phyloP scores from a whole-genome alignment of 2,113 vertebrate species.

The Esox niger region DNA sequence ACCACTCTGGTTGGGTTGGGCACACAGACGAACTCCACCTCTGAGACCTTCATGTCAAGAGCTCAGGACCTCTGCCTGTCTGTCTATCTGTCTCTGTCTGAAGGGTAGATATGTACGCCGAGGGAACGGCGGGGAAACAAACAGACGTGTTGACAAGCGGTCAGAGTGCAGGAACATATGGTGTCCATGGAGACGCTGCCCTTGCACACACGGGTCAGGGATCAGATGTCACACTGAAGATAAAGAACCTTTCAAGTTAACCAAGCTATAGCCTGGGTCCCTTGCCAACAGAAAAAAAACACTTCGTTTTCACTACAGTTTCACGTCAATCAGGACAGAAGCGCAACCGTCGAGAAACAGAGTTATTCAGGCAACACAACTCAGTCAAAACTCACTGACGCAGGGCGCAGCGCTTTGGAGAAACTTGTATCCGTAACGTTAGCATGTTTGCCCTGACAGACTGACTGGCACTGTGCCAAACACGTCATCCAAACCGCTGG shows the following conservation, averaged over 20 bases:
- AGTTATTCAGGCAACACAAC: too few relatives aligned
- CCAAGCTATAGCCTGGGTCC: too few relatives aligned
- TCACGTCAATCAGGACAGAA: slow-evolving; percentile 22
- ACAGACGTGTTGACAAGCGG: slow-evolving; percentile 65
- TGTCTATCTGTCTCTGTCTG: not conserved
- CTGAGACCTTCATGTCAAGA: slow-evolving; percentile 30
- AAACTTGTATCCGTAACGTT: not conserved
- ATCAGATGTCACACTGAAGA: slow-evolving; percentile 47
- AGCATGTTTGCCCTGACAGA: too few relatives aligned
- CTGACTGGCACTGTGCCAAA: too few relatives aligned
- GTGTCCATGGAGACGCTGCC: slow-evolving; percentile 55
- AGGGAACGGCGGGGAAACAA: slow-evolving; percentile 60
- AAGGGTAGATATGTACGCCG: slow-evolving; percentile 40
- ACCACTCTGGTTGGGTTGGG: slow-evolving; percentile 32
- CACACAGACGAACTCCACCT: slow-evolving; percentile 31
- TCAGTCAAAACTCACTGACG: too few relatives aligned
- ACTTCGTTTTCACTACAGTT: too few relatives aligned
- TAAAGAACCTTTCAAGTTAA: slow-evolving; percentile 6
- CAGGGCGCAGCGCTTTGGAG: too few relatives aligned
- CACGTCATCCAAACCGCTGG: too few relatives aligned
- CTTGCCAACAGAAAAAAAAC: too few relatives aligned
- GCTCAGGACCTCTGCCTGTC: slow-evolving; percentile 21
- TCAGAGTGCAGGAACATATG: slow-evolving; percentile 65
- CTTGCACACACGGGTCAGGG: slow-evolving; percentile 39
- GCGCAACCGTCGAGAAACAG: too few relatives aligned